Evolutionary conservation across 1,140 invertebrate genomes (phyloP).

Genomic region (Drosophila sturtevanti): DNA sequence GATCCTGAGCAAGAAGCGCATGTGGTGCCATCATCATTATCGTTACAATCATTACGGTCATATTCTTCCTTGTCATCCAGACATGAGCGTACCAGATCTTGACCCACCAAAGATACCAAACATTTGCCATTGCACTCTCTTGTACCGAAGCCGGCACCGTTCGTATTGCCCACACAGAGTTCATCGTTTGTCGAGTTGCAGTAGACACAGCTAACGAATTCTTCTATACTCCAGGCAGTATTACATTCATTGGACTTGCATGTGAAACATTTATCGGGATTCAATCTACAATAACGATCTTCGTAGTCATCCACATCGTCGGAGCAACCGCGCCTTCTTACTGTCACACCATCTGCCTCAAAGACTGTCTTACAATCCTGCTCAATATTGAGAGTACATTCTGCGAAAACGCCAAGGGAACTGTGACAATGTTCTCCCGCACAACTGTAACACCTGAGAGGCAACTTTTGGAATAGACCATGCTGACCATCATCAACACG

Average conservation of each 20-base stretch:
- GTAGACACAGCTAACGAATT: slow-evolving; percentile 61
- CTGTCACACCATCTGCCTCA: slow-evolving; percentile 47
- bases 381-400: slow-evolving; percentile 43
- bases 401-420: slow-evolving; percentile 55
- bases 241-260: slow-evolving; percentile 81
- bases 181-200: slow-evolving; percentile 53
- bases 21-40: slow-evolving; percentile 40
- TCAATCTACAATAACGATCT: slow-evolving; percentile 59
- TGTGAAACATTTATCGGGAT: slow-evolving; percentile 55
- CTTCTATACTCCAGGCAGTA: slow-evolving; percentile 52
- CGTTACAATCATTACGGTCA: slow-evolving; percentile 50
- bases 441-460: slow-evolving; percentile 65
- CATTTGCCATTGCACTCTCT: slow-evolving; percentile 66
- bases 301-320: slow-evolving; percentile 76
- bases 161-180: slow-evolving; percentile 52
- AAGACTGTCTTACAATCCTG: slow-evolving; percentile 79
- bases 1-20: slow-evolving; percentile 52
- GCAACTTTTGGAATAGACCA: slow-evolving; percentile 62
- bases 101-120: slow-evolving; percentile 54
- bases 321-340: slow-evolving; percentile 64
- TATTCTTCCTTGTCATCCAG: slow-evolving; percentile 70
- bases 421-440: slow-evolving; percentile 60
- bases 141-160: not conserved
- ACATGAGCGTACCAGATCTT: slow-evolving; percentile 59
- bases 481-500: slow-evolving; percentile 63